A percentile compares a stretch with the other conserved stretches of the same genome.
Evolutionary conservation across 2,888 invertebrate species (phyloP).

Genomic region (Drosophila peninsularis): DNA sequence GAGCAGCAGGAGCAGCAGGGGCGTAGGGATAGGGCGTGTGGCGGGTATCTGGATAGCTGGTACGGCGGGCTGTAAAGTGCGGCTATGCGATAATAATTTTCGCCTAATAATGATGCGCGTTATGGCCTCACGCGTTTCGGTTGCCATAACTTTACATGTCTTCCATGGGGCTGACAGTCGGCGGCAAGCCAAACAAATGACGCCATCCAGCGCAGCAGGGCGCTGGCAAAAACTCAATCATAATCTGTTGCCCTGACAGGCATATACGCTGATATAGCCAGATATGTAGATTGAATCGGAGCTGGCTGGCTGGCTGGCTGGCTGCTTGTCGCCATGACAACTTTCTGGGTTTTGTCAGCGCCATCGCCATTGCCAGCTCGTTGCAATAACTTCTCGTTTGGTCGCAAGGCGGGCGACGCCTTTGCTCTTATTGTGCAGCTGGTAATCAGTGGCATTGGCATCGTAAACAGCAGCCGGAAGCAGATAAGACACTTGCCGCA

Average conservation of each 20-base stretch:
- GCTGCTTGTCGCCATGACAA: constrained; percentile 57
- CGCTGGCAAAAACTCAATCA: constrained; percentile 74
- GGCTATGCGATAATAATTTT: constrained; percentile 78
- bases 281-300: constrained; percentile 18
- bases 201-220: constrained; percentile 29
- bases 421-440: constrained; percentile 61
- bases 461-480: constrained; percentile 73
- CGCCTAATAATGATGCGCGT: constrained; percentile 81
- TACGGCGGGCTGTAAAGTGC: constrained; percentile 45
- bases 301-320: constrained; percentile 8
- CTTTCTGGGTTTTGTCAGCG: constrained; percentile 40
- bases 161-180: constrained; percentile 52
- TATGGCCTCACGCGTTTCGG: constrained; percentile 69
- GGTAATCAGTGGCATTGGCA: constrained; percentile 77
- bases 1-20: neutral
- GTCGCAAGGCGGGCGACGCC: constrained; percentile 27
- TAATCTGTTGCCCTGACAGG: constrained; percentile 74
- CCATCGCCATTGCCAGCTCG: constrained; percentile 36
- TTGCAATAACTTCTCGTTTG: constrained; percentile 79
- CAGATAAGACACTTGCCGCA: constrained; percentile 75
- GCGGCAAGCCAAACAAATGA: constrained; percentile 71
- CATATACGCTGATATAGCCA: constrained; percentile 17
- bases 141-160: constrained; percentile 76
- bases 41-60: constrained; percentile 9
- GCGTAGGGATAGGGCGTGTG: neutral